Conservation (phyloP, 2,888 invertebrate genomes). For the Hedya salicella region DNA sequence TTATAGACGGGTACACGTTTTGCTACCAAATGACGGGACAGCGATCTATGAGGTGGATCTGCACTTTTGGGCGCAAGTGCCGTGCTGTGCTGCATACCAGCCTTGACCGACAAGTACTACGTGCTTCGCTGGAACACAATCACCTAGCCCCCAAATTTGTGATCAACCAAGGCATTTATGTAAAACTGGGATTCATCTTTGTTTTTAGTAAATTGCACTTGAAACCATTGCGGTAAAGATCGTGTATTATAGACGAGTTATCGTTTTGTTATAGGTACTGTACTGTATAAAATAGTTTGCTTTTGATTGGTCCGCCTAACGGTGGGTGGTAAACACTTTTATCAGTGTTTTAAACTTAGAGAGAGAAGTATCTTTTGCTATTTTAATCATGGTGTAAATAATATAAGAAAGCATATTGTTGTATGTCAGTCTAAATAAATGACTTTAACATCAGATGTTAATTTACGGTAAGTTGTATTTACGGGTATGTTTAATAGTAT, state of each 20-base stretch:
- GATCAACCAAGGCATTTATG: constrained; percentile 1
- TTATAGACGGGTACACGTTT: constrained; percentile 51
- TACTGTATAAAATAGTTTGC: too few relatives aligned
- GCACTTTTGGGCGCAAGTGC: constrained; percentile 33
- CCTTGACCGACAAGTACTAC: neutral
- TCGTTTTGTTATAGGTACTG: constrained; percentile 27
- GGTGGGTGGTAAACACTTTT: too few relatives aligned
- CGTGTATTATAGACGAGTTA: constrained; percentile 36
- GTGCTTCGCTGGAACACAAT: constrained; percentile 6
- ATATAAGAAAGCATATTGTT: too few relatives aligned
- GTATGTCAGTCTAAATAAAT: too few relatives aligned
- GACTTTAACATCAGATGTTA: too few relatives aligned
- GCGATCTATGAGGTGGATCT: constrained; percentile 43
- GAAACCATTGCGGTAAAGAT: neutral
- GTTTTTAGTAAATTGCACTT: constrained; percentile 11
- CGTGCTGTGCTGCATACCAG: neutral
- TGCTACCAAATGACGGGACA: constrained; percentile 38
- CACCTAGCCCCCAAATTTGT: neutral
- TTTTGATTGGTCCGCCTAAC: too few relatives aligned
- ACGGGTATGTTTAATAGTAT: too few relatives aligned
- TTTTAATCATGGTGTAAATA: too few relatives aligned
- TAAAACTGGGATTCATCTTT: too few relatives aligned
- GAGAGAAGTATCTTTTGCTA: too few relatives aligned
- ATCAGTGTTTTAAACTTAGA: too few relatives aligned
- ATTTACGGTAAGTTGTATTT: too few relatives aligned